Conservation (phyloP, 2,888 invertebrate species). For the Timandra comae region DNA sequence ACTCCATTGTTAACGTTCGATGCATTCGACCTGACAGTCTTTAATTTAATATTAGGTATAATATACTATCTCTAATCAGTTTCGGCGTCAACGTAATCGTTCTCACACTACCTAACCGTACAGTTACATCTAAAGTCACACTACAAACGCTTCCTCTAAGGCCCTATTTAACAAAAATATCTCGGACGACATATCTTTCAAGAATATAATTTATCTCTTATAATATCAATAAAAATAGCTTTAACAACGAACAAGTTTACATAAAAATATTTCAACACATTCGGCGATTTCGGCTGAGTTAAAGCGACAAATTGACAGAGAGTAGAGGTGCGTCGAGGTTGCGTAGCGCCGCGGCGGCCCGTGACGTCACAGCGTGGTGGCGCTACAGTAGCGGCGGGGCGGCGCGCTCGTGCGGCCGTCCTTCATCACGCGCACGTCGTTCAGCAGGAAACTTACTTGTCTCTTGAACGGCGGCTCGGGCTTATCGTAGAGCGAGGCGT, state of each 20-base stretch:
- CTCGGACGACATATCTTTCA: constrained; percentile 59
- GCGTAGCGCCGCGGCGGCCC: constrained; percentile 28
- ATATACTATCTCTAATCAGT: constrained; percentile 54
- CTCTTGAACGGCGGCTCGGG: constrained; percentile 82
- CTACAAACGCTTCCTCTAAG: constrained; percentile 52
- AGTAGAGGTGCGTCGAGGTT: constrained; percentile 24
- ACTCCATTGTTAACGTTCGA: constrained; percentile 54
- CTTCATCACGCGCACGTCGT: constrained; percentile 87
- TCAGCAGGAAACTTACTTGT: constrained; percentile 91
- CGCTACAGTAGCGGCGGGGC: constrained; percentile 55
- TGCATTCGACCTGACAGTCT: constrained; percentile 70
- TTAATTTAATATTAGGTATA: constrained; percentile 48
- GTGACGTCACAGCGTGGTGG: constrained; percentile 60
- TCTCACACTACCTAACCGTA: constrained; percentile 63
- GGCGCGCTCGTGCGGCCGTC: constrained; percentile 77
- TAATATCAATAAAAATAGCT: constrained; percentile 65
- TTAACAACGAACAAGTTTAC: constrained; percentile 73
- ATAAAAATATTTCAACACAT: constrained; percentile 70
- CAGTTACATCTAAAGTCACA: constrained; percentile 65
- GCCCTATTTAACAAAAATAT: constrained; percentile 75
- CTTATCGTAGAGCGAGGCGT: constrained; percentile 78
- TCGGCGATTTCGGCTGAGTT: constrained; percentile 64
- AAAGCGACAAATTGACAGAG: constrained; percentile 73
- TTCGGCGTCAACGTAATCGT: constrained; percentile 61
- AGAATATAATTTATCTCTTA: constrained; percentile 69